Base-by-base conservation (phyloP, 2,888 invertebrate species). In the Petrophora chlorosata region DNA sequence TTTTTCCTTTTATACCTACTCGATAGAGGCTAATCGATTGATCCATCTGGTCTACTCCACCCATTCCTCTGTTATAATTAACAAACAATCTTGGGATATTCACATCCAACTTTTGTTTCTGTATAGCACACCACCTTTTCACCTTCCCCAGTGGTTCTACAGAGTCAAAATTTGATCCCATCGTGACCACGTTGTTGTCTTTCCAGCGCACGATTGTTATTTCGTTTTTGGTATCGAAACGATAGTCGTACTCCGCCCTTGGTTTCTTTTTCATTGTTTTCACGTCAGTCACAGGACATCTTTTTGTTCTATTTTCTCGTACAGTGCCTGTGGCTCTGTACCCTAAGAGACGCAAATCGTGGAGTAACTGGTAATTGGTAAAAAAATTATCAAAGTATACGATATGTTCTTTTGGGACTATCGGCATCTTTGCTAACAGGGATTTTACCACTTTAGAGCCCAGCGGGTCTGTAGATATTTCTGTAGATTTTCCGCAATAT, bases 111-210 rank as follows among this genome's bases (percentile, higher is more conserved):
- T 63, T 63, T 48, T 59, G 39, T 14, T 29, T 29, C 2, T 14
- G 13, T 29, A 29, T 8, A 2, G 3, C 14, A 3, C 29, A 29
- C 29, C 29, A 29, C 8, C 29, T 29, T 7, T 29, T 29, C 7
- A 29, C 29, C 10, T 29, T 29, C 5, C 5, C 29, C 14, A 29
- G 14, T 8, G 29, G 29, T 8, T 29, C 29, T 29, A 14, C 7
- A 7, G 3, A 5, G 8, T 29, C 29, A 29, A 29, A 39, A 39
- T 26, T 46, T 19, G 46, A 32, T n/a, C n/a, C n/a, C n/a, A 65
- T 62, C 13, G 64, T 61, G 41, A 52, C 45, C 7, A 67, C 54
- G 51, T 51, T 63, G 36, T 65, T 67, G 40, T 63, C 65, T 29
- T 61, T 61, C 65, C 65, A 65, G 13, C 59, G 49, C 9, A 63